Evolutionary conservation across 2,797 vertebrate genomes (phyloP), one percentile per base, ranked within the genome.

Genomic region (Tangara arthus): DNA sequence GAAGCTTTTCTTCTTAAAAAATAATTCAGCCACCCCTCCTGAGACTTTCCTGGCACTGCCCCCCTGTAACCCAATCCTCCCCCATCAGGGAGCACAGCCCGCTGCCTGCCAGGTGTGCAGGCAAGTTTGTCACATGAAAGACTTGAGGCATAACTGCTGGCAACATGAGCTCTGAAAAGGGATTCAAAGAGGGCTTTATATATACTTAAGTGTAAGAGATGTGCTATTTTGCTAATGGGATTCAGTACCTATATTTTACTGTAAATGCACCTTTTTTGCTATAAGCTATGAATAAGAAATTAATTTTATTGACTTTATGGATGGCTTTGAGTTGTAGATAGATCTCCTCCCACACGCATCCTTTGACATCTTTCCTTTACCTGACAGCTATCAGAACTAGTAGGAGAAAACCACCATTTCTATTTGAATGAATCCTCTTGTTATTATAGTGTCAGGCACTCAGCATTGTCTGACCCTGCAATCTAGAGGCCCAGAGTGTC

Each of bases 1-100:
- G 95, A 98, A 96, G 92, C 70, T 93, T 97, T 96, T 96, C 94
- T 90, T 92, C 87, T 95, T 85, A 95, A 97, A 97, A 96, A 92
- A 68, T 83, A 89, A 97, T 95, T 94, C 90, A 82, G 94, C 39
- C 80, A 82, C 63, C 78, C 87, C 91, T 97, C 86, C 89, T 32
- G 94, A 97, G 96, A 82, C 81, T 81, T 93, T 89, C 71, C 27
- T 4, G 10, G 95, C 94, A 65, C 75, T 88, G 79, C 70, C 76
- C 82, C 68, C 96, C 89, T 22, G 95, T 93, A 98, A 97, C 94
- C 86, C 50, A 82, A 97, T 87, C 94, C 26, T 80, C 47, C 47
- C 80, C 94, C 34, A 53, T 5, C 42, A 8, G 16, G 63, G 72
- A 77, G 90, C 84, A 34, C 61, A 44, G 76, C 64, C 93, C 8